Base-by-base conservation (phyloP, 2,888 invertebrate genomes). In the Troides aeacus region DNA sequence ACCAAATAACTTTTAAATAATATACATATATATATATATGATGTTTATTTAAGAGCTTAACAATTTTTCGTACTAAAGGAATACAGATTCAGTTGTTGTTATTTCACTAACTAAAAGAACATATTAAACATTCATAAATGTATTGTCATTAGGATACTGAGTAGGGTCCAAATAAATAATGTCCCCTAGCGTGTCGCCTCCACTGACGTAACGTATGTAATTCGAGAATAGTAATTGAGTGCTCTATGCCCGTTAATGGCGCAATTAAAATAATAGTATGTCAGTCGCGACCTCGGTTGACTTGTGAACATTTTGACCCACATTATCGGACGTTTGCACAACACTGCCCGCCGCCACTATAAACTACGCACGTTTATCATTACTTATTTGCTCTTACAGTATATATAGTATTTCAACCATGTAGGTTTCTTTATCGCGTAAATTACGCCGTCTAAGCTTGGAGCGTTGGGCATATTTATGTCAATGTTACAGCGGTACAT, bases 401-500 rank as follows among this genome's bases (percentile, higher is more conserved):
- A 30, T 30, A 5, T 30, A 68, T 62, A 67, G 57, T 62, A 69
- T 56, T 71, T 60, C 30, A 36, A 30, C 10, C 62, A 42, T 62
- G 36, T 21, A 36, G 39, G 60, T 71, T 46, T 66, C 68, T 74
- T 73, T 73, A 74, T 66, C 76, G 72, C 74, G 71, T 69, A 76
- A 73, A 70, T 68, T 72, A 70, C 74, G 56, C 61, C 21, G 60
- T 36, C 60, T 72, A 76, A 75, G 76, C 63, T 56, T 56, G 56
- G 56, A 70, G 60, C 63, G 56, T 36, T 24, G 36, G 63, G 36
- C 62, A 86, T 88, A 90, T 91, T 89, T 89, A 89, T 91, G 91
- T 91, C 92, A 91, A 91, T 90, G 90, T 91, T 90, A 90, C 90
- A 85, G 75, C 73, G 75, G 72, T 69, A 75, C 79, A 82, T 72